These are phyloP conservation scores for Periparus ater DNA, from an alignment of 2,797 vertebrate genomes.

Conservation along the genomic window DNA sequence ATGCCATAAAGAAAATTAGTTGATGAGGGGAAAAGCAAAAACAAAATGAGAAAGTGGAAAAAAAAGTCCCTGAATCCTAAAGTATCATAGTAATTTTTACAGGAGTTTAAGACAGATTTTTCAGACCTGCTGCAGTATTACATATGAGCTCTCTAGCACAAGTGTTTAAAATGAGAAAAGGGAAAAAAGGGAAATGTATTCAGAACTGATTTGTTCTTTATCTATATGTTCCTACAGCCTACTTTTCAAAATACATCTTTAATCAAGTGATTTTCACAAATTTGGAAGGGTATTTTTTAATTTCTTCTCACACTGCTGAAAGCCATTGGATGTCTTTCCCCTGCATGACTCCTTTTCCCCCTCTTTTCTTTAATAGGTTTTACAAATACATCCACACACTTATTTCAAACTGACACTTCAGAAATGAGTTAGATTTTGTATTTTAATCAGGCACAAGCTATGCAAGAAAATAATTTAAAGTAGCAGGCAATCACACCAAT, in stretches of 20 bases:
- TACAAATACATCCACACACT: not conserved
- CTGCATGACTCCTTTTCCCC: not conserved
- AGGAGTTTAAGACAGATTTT: not conserved
- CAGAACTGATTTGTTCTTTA: constrained; percentile 1
- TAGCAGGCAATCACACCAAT: constrained; percentile 69
- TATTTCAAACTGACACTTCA: constrained; percentile 7
- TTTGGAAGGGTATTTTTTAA: not conserved
- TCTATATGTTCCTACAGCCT: not conserved
- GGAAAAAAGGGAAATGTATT: not conserved
- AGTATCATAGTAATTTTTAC: not conserved
- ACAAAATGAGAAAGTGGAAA: not conserved
- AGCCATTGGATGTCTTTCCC: not conserved
- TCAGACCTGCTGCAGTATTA: not conserved
- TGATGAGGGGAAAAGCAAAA: not conserved
- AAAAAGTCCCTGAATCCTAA: not conserved
- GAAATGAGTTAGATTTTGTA: constrained; percentile 43
- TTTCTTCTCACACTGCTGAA: not conserved
- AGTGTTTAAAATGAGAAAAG: not conserved
- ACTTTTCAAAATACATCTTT: constrained; percentile 25
- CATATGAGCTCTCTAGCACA: not conserved
- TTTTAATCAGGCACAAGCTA: constrained; percentile 54
- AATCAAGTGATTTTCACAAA: constrained; percentile 10
- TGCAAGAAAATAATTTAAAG: constrained; percentile 62
- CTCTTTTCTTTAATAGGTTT: not conserved
- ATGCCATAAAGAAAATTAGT: not conserved